Evolutionary conservation across 2,797 vertebrate genomes (phyloP).

Genomic region (Liasis olivaceus): DNA sequence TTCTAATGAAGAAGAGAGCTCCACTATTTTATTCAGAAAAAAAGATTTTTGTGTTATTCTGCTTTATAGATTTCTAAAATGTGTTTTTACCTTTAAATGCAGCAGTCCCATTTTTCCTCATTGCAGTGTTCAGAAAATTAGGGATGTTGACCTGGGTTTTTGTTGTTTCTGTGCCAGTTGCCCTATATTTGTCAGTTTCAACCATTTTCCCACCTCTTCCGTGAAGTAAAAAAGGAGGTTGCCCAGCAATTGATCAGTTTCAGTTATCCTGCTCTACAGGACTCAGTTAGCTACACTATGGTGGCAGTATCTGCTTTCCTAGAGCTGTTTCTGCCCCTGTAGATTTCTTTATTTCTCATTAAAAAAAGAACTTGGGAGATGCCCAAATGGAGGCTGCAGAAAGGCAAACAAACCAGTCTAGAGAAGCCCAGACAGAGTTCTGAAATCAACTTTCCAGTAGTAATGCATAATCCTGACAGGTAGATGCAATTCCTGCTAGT

Average conservation of each 20-base stretch:
- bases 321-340: not conserved
- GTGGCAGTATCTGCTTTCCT: not conserved
- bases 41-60: not conserved
- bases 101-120: not conserved
- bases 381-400: not conserved
- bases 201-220: not conserved
- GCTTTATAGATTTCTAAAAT: not conserved
- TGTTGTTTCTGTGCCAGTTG: not conserved
- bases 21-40: not conserved
- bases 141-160: not conserved
- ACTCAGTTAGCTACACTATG: not conserved
- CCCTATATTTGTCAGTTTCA: not conserved
- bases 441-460: not conserved
- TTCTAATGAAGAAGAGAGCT: not conserved
- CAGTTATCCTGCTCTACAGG: not conserved
- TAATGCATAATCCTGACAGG: not conserved
- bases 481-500: not conserved
- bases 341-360: not conserved
- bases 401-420: not conserved
- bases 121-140: not conserved
- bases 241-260: not conserved
- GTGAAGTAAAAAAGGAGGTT: not conserved
- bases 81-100: not conserved
- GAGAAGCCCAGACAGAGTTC: not conserved
- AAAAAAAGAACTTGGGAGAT: not conserved